Percentiles rank a stretch among this genome's conserved stretches.
phyloP scores from a whole-genome alignment of 1,140 invertebrate species.

The Subanguina moxae region DNA sequence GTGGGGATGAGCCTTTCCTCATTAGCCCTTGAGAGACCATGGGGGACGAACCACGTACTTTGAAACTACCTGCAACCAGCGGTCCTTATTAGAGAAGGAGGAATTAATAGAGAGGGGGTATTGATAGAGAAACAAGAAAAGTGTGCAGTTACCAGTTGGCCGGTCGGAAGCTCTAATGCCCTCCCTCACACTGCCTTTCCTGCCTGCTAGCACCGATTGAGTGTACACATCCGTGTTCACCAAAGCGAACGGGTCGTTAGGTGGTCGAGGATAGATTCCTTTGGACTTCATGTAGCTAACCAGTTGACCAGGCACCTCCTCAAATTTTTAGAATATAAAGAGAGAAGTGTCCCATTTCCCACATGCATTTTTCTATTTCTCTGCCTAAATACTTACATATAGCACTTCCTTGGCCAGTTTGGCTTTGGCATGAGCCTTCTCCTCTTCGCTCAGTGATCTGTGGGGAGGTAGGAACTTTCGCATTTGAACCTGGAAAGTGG shows the following conservation, averaged over 20 bases:
- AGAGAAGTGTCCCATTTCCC: not conserved
- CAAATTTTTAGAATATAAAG: not conserved
- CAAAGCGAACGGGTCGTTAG: slow-evolving; percentile 33
- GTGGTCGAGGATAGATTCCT: slow-evolving; percentile 40
- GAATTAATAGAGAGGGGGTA: too few relatives aligned
- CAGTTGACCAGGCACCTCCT: slow-evolving; percentile 48
- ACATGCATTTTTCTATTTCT: not conserved
- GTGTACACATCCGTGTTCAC: not conserved
- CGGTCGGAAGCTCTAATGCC: too few relatives aligned
- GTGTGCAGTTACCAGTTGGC: too few relatives aligned
- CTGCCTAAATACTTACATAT: not conserved
- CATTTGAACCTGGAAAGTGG: slow-evolving; percentile 51
- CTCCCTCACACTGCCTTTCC: too few relatives aligned
- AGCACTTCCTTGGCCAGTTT: slow-evolving; percentile 51
- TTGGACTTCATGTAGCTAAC: slow-evolving; percentile 51
- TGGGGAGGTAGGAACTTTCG: slow-evolving; percentile 51
- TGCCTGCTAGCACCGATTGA: too few relatives aligned
- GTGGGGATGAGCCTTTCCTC: too few relatives aligned
- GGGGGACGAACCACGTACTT: slow-evolving; percentile 28
- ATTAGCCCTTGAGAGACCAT: not conserved
- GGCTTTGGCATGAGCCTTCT: slow-evolving; percentile 38
- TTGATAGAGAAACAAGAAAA: too few relatives aligned
- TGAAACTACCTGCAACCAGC: not conserved
- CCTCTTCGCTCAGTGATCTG: slow-evolving; percentile 40
- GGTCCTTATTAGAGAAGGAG: too few relatives aligned